These are phyloP conservation scores for Drosophila tropicalis DNA, from an alignment of 1,140 invertebrate species.

Conservation along the genomic window DNA sequence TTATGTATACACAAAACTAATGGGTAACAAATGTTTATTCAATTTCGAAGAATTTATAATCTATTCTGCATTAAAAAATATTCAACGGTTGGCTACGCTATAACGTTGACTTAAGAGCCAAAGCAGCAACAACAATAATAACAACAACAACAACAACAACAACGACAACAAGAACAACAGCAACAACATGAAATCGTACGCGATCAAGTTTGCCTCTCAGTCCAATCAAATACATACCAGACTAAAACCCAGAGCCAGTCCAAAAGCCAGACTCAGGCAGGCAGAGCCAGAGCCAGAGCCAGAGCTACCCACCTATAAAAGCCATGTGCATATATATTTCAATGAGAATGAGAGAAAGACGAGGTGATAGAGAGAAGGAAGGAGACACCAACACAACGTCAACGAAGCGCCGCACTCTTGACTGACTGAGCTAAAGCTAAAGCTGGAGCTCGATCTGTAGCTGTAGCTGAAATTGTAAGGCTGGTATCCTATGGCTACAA, in stretches of 20 bases:
- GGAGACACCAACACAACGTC: slow-evolving; percentile 61
- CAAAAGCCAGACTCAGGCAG: slow-evolving; percentile 19
- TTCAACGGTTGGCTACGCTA: slow-evolving; percentile 83
- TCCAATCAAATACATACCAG: slow-evolving; percentile 73
- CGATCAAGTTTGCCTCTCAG: slow-evolving; percentile 69
- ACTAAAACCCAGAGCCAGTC: slow-evolving; percentile 37
- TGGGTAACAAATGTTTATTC: too few relatives aligned
- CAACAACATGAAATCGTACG: slow-evolving; percentile 51
- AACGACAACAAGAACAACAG: slow-evolving; percentile 37
- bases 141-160: slow-evolving; percentile 45
- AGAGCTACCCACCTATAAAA: slow-evolving; percentile 69
- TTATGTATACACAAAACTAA: too few relatives aligned
- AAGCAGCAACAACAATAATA: slow-evolving; percentile 51
- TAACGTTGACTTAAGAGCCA: slow-evolving; percentile 77
- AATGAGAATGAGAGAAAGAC: slow-evolving; percentile 6
- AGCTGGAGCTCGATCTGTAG: neutral
- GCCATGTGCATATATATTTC: slow-evolving; percentile 23
- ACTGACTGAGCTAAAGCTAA: slow-evolving; percentile 14
- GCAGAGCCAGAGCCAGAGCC: slow-evolving; percentile 24
- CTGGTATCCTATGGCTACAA: slow-evolving; percentile 19
- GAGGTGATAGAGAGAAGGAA: slow-evolving; percentile 5
- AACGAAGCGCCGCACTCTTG: slow-evolving; percentile 72
- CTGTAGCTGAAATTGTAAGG: neutral
- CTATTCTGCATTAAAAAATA: slow-evolving; percentile 56
- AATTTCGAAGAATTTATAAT: neutral